Percentiles rank a stretch among this genome's conserved stretches.
Conservation (phyloP, 1,140 invertebrate species). For the Hypothenemus hampei region DNA sequence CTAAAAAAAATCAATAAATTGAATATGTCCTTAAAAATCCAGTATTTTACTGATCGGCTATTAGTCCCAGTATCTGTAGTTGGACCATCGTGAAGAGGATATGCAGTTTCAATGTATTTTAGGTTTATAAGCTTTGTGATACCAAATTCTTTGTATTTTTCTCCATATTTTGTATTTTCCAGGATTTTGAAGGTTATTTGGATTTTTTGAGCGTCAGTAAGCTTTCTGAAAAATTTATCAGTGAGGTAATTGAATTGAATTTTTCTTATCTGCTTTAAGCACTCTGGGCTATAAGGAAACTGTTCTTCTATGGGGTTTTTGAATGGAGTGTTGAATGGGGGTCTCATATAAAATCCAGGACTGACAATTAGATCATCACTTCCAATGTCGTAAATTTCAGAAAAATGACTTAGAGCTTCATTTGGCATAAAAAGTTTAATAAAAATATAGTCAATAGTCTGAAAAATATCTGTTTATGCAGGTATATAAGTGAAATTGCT, state of each 20-base stretch:
- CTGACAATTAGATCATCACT: background rate
- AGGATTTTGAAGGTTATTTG: constrained; percentile 16
- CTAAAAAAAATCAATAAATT: constrained; percentile 23
- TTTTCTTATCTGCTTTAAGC: background rate
- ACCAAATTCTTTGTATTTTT: constrained; percentile 13
- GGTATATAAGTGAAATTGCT: background rate
- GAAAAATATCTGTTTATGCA: background rate
- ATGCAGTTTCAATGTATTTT: constrained; percentile 46
- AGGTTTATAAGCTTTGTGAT: constrained; percentile 16
- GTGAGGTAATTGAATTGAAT: too few relatives aligned
- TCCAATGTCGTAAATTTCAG: constrained; percentile 25
- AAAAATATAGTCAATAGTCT: constrained; percentile 13
- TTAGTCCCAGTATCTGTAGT: background rate
- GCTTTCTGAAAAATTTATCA: constrained; percentile 9
- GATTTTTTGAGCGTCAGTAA: constrained; percentile 18
- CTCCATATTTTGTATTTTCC: constrained; percentile 18
- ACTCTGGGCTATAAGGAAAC: constrained; percentile 2
- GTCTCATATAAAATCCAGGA: constrained; percentile 3
- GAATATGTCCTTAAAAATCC: background rate
- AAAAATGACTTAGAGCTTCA: constrained; percentile 10
- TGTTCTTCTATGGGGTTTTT: background rate
- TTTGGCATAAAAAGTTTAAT: constrained; percentile 14
- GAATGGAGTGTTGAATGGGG: constrained; percentile 2
- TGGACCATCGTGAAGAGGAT: constrained; percentile 59
- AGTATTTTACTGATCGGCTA: constrained; percentile 8